Evolutionary conservation across 1,140 invertebrate genomes (phyloP), one percentile per base, ranked within the genome.

Genomic region (Brachionus calyciflorus): DNA sequence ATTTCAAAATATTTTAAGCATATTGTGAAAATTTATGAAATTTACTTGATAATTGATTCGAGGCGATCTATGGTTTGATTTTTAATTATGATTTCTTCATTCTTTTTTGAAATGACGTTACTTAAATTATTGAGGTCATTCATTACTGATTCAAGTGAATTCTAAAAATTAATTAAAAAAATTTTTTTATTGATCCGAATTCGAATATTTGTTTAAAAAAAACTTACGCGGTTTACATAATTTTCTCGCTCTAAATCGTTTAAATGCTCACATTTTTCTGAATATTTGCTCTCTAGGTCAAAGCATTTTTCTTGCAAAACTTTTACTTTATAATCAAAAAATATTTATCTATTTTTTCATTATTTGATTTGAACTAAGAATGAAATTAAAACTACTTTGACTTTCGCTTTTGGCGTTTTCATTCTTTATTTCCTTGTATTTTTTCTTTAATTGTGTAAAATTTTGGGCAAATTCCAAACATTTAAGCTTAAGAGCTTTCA

Each of bases 251-350:
- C 46, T n/a, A 73, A 40, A 40, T 21, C 40, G 21, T 73, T 49
- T 19, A 73, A 26, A 51, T 73, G 46, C n/a, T 73, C 69, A 55
- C 69, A 73, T 73, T 73, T 55, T 49, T 73, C 69, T 30, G 46
- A 49, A n/a, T 73, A 73, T 73, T 73, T 73, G 17, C 14, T 46
- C n/a, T 73, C 69, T 24, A 55, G 33, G n/a, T 49, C 69, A 37
- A 49, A 51, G 44, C 69, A 73, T 73, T 55, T 49, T 21, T 73
- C 69, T 19, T 65, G 60, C 40, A 65, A 65, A 1, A 21, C 21
- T 65, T 65, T 65, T 12, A 65, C 60, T 65, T 12, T 41, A 40
- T 10, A 3, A 63, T 37, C 17, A 30, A 33, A 63, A 37, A 63
- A 41, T 24, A 41, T 65, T 24, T 63, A 21, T 37, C n/a, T n/a